Conservation (phyloP, 2,113 vertebrate species). For the Vulpes ferrilata region DNA sequence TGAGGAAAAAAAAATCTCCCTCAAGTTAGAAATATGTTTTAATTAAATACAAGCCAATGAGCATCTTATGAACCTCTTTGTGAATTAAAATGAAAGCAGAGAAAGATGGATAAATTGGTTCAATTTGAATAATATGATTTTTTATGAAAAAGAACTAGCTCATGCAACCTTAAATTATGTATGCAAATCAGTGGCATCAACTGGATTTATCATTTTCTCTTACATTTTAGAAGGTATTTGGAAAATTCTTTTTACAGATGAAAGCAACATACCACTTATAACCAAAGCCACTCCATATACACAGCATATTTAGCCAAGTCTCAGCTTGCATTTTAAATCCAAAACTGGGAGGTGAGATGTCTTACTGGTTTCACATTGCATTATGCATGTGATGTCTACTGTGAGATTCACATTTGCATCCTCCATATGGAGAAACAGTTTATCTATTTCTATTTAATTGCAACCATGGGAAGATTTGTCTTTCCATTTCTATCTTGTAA, state of each 20-base stretch:
- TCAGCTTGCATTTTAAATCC: constrained; percentile 12
- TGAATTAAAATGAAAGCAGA: constrained; percentile 66
- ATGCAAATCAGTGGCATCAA: constrained; percentile 51
- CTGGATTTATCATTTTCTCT: constrained; percentile 17
- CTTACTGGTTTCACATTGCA: not conserved
- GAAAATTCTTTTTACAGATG: constrained; percentile 29
- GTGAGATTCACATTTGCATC: not conserved
- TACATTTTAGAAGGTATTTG: constrained; percentile 36
- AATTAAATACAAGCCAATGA: constrained; percentile 57
- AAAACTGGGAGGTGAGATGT: constrained; percentile 44
- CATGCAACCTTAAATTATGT: constrained; percentile 17
- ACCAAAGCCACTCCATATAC: not conserved
- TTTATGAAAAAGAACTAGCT: constrained; percentile 42
- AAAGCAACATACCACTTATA: not conserved
- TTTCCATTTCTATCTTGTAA: constrained; percentile 49
- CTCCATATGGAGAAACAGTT: not conserved
- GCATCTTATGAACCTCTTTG: constrained; percentile 26
- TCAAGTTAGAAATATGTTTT: constrained; percentile 44
- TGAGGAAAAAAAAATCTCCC: not conserved
- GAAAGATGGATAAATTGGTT: constrained; percentile 75
- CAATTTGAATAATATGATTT: constrained; percentile 58
- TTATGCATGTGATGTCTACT: not conserved
- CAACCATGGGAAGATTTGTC: not conserved
- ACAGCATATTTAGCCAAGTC: not conserved
- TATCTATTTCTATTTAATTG: constrained; percentile 46